Evolutionary conservation across 2,797 vertebrate species (phyloP).

Genomic region (Sebastes taczanowskii): DNA sequence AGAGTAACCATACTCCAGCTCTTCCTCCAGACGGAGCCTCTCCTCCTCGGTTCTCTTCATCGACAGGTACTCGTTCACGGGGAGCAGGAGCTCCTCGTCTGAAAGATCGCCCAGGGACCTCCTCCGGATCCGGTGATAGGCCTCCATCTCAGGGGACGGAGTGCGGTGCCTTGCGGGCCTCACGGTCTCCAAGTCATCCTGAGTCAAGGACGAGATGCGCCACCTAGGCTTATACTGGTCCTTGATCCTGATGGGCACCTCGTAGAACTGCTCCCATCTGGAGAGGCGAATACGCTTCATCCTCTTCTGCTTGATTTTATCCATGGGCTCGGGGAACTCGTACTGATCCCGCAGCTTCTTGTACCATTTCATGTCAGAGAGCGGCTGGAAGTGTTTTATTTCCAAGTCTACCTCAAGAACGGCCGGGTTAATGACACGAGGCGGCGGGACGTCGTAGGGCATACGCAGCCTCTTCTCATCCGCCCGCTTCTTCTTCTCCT

Average conservation of each 20-base stretch:
- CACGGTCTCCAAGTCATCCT: slow-evolving; percentile 96
- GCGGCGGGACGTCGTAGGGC: slow-evolving; percentile 93
- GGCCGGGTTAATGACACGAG: slow-evolving; percentile 83
- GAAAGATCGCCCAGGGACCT: slow-evolving; percentile 94
- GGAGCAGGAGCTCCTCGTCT: slow-evolving; percentile 94
- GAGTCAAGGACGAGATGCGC: slow-evolving; percentile 90
- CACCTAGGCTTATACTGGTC: slow-evolving; percentile 96
- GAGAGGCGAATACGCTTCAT: slow-evolving; percentile 97
- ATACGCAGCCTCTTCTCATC: slow-evolving; percentile 94
- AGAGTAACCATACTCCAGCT: slow-evolving; percentile 94
- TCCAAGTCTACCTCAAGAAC: slow-evolving; percentile 90
- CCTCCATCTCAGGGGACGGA: slow-evolving; percentile 91
- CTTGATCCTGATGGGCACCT: slow-evolving; percentile 94
- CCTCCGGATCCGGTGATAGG: slow-evolving; percentile 89
- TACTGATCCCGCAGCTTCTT: slow-evolving; percentile 95
- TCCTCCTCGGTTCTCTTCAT: slow-evolving; percentile 98
- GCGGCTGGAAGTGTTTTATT: slow-evolving; percentile 96
- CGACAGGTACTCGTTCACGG: slow-evolving; percentile 93
- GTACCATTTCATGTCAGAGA: slow-evolving; percentile 99
- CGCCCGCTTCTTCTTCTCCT: slow-evolving; percentile 88
- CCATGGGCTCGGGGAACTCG: slow-evolving; percentile 97
- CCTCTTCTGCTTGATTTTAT: slow-evolving; percentile 91
- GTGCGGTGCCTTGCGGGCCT: slow-evolving; percentile 91
- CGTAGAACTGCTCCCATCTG: slow-evolving; percentile 98
- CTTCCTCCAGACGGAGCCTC: slow-evolving; percentile 93